Evolutionary conservation across 2,888 invertebrate genomes (phyloP).

Genomic region (Coelinius sp.): DNA sequence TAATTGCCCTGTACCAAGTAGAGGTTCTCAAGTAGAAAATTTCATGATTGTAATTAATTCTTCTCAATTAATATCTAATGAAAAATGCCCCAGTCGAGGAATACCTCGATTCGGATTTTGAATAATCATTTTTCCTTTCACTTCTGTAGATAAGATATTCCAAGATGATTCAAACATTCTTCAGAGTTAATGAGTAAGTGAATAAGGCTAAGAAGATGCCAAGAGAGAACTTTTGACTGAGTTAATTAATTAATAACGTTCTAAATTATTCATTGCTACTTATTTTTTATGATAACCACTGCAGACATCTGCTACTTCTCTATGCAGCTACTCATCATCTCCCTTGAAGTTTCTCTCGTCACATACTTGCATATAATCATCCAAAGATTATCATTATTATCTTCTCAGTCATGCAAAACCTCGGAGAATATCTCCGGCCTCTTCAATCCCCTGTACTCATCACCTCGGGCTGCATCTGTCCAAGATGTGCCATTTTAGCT

Average conservation of each 20-base stretch:
- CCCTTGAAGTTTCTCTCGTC: slow-evolving; percentile 17
- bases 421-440: slow-evolving; percentile 7
- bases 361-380: slow-evolving; percentile 54
- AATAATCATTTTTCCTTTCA: not conserved
- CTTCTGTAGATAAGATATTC: not conserved
- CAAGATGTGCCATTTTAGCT: slow-evolving; percentile 1
- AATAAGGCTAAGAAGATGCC: slow-evolving; percentile 18
- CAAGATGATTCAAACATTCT: not conserved
- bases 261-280: slow-evolving; percentile 22
- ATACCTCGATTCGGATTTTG: too few species aligned
- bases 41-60: not conserved
- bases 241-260: slow-evolving; percentile 37
- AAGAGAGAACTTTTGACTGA: slow-evolving; percentile 12
- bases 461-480: slow-evolving; percentile 14
- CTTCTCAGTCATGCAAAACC: slow-evolving; percentile 4
- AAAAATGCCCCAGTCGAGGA: not conserved
- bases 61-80: not conserved
- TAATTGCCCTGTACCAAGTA: slow-evolving; percentile 52
- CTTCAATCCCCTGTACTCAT: slow-evolving; percentile 33
- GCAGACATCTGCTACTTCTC: slow-evolving; percentile 54
- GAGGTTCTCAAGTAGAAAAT: slow-evolving; percentile 56
- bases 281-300: slow-evolving; percentile 49
- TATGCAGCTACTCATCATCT: slow-evolving; percentile 48
- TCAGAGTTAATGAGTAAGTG: slow-evolving; percentile 32
- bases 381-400: slow-evolving; percentile 54